phyloP scores from a whole-genome alignment of 2,888 invertebrate species.

The Willowsia nigromaculata region DNA sequence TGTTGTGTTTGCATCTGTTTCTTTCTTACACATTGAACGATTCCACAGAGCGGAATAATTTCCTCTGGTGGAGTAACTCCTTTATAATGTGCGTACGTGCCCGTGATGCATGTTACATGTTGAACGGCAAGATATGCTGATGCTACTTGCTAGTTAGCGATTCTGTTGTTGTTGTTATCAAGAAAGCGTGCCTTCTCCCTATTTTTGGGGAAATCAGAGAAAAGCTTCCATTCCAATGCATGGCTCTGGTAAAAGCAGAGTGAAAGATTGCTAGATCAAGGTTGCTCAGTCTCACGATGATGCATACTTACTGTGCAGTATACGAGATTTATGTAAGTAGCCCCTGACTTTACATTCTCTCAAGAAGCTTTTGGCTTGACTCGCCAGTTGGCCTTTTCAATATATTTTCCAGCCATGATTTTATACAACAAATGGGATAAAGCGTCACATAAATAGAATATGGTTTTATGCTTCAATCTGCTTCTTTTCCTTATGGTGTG shows the following conservation, averaged over 20 bases:
- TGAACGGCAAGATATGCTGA: not conserved
- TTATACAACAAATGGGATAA: not conserved
- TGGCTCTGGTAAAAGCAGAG: not conserved
- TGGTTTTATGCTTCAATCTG: conserved; percentile 14
- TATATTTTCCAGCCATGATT: not conserved
- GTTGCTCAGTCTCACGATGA: conserved; percentile 15
- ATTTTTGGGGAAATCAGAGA: conserved; percentile 34
- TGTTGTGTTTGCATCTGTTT: not conserved
- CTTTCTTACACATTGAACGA: not conserved
- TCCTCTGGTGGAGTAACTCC: not conserved
- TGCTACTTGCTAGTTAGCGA: not conserved
- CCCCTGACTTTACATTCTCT: conserved; percentile 49
- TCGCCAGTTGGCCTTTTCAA: conserved; percentile 22
- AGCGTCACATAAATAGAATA: not conserved
- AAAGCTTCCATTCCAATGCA: not conserved
- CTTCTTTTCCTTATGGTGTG: not conserved
- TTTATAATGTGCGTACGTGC: not conserved
- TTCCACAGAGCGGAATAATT: conserved; percentile 5
- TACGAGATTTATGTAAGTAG: conserved; percentile 53
- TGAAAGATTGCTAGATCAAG: conserved; percentile 39
- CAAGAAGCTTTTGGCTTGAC: conserved; percentile 52
- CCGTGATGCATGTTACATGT: not conserved
- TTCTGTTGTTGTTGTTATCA: not conserved
- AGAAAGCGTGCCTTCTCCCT: not conserved
- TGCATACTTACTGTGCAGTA: conserved; percentile 15